Evolutionary conservation across 2,888 invertebrate species (phyloP), one percentile per base, ranked within the genome.

Genomic region (Drosophila merina): DNA sequence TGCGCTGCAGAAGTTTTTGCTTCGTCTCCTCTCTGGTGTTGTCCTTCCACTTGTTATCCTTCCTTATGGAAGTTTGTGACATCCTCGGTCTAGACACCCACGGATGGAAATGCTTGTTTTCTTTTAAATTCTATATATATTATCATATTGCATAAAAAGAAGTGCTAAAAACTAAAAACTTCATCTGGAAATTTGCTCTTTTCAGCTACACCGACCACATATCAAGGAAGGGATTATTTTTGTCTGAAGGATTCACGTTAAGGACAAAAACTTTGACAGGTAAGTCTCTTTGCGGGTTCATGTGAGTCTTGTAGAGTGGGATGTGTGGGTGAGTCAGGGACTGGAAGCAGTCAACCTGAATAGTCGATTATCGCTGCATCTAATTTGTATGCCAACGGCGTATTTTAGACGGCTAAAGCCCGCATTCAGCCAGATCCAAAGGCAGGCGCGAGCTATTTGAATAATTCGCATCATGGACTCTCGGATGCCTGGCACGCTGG

Each of bases 1-100:
- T 57, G 77, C 77, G 69, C 72, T 62, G 62, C 55, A 50, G 70
- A 79, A 79, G 75, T 73, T 80, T 81, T 67, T 56, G 50, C 64
- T 20, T 57, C 51, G 14, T 26, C n/a, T 26, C 62, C 36, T 54
- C 49, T 52, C 31, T 54, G 30, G 14, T 42, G 25, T 42, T 33
- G 9, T 9, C 26, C 28, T 51, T n/a, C 10, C 14, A 5, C 33
- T 33, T 14, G 40, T 42, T 20, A 14, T 20, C 30, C 25, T 30
- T 33, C 30, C 52, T n/a, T 36, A 50, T 55, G 49, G 20, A 71
- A 71, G 57, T 56, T 54, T 62, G 44, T 12, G 30, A 31, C 60
- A 54, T 62, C 62, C 42, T 42, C 52, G 56, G 57, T 69, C 69
- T 69, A 10, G 20, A 20, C 20, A 20, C 20, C 20, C 20, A 20